Evolutionary conservation across 1,140 invertebrate species (phyloP), one percentile per base, ranked within the genome.

Genomic region (Galleria mellonella): DNA sequence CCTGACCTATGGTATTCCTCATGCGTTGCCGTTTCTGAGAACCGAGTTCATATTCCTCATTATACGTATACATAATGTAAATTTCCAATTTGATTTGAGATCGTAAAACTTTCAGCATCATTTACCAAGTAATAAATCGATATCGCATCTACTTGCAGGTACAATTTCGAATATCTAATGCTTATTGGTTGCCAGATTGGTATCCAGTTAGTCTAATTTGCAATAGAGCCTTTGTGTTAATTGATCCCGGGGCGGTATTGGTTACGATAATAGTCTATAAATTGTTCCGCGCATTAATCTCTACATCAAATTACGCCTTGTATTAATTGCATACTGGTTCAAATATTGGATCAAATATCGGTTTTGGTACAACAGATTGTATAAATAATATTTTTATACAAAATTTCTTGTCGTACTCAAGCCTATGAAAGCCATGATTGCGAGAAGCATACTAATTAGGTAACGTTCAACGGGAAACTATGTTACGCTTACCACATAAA

Each of bases 261-360:
- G 68, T 71, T 69, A 72, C 74, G 69, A 71, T 83, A 82, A 84
- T 82, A 74, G 72, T 70, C 77, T 70, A 78, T 84, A 82, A 84
- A 84, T 82, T 78, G 79, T 79, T 72, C 62, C 62, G 67, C 52
- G 63, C 71, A 83, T 78, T 79, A 76, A 83, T 83, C 78, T 79
- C 53, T 55, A 66, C 69, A 70, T 79, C 78, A 78, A 72, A 73
- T 78, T 75, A 69, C 64, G 50, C 58, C 47, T 47, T 32, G 52
- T 66, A 67, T 57, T 59, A 63, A 69, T 55, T 55, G 54, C 46
- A 42, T 59, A 64, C 71, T 56, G 58, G 54, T 51, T 61, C 55
- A 60, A 63, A 59, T 56, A 51, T 50, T 61, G 55, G 43, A 32
- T 32, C 29, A 47, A 28, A 37, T 3, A 37, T n/a, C 4, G 14